These are phyloP conservation scores for Pachyuromys duprasi DNA, from an alignment of 2,797 vertebrate species.

Conservation along the genomic window DNA sequence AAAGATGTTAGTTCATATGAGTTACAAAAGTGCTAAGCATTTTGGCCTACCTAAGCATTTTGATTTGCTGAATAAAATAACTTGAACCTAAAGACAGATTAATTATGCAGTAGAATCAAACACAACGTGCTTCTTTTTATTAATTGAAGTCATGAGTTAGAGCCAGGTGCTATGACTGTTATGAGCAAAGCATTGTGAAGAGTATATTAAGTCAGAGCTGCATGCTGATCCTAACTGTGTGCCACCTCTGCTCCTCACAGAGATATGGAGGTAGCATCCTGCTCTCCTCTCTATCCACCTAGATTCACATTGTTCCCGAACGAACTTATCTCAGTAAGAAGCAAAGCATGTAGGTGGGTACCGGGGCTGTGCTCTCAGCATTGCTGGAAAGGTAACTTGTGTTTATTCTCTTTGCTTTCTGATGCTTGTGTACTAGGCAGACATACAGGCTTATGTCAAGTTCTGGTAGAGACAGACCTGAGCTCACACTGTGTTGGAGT, in stretches of 20 bases:
- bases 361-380: too few relatives aligned
- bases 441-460: neutral
- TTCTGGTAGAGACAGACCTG: neutral
- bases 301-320: neutral
- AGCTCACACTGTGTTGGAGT: neutral
- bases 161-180: neutral
- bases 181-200: neutral
- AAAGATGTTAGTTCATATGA: neutral
- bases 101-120: neutral
- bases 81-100: neutral
- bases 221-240: neutral
- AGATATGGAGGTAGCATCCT: neutral
- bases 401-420: neutral
- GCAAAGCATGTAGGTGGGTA: neutral
- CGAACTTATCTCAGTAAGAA: neutral
- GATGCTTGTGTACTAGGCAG: rapidly evolving
- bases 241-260: neutral
- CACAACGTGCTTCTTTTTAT: neutral
- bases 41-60: neutral
- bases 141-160: neutral
- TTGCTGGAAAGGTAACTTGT: neutral
- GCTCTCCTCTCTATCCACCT: too few relatives aligned
- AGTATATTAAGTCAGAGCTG: neutral
- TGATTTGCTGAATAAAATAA: neutral
- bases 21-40: neutral